Evolutionary conservation across 2,888 invertebrate genomes (phyloP).

Genomic region (Smittia aterrima): DNA sequence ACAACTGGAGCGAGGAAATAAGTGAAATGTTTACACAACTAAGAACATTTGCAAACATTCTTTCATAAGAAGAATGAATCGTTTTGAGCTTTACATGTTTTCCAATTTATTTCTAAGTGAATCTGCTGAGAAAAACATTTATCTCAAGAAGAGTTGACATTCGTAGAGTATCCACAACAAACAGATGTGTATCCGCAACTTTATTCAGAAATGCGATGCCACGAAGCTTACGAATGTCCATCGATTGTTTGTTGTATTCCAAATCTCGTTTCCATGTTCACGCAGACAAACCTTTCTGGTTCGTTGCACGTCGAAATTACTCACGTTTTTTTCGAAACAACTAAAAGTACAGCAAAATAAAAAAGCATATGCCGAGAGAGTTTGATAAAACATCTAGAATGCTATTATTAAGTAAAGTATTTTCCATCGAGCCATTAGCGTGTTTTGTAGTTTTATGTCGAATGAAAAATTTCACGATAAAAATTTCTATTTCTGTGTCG

Average conservation of each 20-base stretch:
- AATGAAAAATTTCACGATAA: background rate
- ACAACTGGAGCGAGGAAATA: too few species aligned
- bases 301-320: conserved; percentile 28
- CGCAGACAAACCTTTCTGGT: conserved; percentile 7
- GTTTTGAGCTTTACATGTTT: too few species aligned
- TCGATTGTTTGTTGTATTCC: background rate
- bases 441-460: background rate
- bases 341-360: background rate
- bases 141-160: too few species aligned
- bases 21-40: too few species aligned
- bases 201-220: background rate
- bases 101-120: too few species aligned
- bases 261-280: conserved; percentile 35
- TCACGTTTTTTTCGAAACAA: background rate
- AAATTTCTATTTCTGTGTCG: background rate
- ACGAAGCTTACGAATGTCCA: background rate
- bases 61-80: too few species aligned
- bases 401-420: background rate
- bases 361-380: background rate
- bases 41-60: too few species aligned
- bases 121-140: too few species aligned
- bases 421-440: background rate
- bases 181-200: background rate
- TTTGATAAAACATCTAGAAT: conserved; percentile 13
- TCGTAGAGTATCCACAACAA: background rate